Conservation (phyloP, 1,140 invertebrate genomes). For the Piezodorus guildinii region DNA sequence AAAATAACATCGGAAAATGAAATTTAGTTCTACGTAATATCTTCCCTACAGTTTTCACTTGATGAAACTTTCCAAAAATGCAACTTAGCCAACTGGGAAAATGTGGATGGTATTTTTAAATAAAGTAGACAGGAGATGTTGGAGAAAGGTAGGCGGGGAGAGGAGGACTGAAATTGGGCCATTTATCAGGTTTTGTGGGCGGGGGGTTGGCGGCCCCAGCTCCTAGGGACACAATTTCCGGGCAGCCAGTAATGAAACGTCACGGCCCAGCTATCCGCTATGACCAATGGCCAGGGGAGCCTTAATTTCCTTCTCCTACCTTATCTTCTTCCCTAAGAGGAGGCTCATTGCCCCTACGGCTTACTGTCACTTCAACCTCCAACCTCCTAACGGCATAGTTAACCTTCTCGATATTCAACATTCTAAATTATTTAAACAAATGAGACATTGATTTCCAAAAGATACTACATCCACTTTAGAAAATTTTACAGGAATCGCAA, state of each 20-base stretch:
- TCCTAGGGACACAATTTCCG: slow-evolving; percentile 15
- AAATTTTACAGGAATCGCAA: too few species aligned
- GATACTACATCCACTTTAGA: too few species aligned
- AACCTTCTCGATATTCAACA: too few species aligned
- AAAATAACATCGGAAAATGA: too few species aligned
- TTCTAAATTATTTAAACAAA: too few species aligned
- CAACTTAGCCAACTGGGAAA: not conserved
- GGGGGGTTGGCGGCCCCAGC: not conserved
- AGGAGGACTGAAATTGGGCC: slow-evolving; percentile 9
- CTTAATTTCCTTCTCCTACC: slow-evolving; percentile 13
- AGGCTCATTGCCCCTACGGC: too few species aligned
- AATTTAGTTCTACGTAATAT: too few species aligned
- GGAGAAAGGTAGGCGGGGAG: not conserved
- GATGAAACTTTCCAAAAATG: not conserved
- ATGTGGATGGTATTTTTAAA: not conserved
- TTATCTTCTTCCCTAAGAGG: slow-evolving; percentile 7
- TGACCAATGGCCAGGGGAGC: slow-evolving; percentile 10
- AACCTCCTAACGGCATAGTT: too few species aligned
- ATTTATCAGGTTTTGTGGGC: slow-evolving; percentile 15
- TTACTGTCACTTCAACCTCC: too few species aligned
- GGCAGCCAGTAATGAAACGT: slow-evolving; percentile 11
- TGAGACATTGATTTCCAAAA: too few species aligned
- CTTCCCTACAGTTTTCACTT: too few species aligned
- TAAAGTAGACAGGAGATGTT: not conserved
- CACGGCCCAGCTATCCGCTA: slow-evolving; percentile 10